Base-by-base conservation (phyloP, 2,113 vertebrate species). In the Cranoglanis bouderius region DNA sequence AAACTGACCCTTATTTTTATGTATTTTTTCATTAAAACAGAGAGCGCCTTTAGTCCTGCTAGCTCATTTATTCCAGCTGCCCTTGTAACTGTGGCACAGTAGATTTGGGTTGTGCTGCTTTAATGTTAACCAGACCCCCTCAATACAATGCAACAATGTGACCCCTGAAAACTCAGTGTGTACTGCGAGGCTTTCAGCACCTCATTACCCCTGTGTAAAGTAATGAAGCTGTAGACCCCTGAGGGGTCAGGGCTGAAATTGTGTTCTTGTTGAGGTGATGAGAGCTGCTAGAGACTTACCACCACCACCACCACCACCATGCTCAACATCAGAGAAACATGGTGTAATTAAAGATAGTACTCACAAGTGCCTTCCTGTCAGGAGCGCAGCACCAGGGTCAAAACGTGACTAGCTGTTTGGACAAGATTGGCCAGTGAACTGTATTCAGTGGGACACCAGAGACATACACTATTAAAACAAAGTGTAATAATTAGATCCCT, bases 111-210 rank as follows among this genome's bases (percentile, higher is more conserved):
- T 88, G 77, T 86, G 91, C 90, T 93, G 93, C 90, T 90, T 92
- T 91, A 94, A 94, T 93, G 93, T 91, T 93, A 90, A 88, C 88
- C 87, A 85, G 91, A 84, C 90, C 92, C 63, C 24, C 7, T 19
- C 13, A 26, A 90, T 87, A 94, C 84, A 88, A 90, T 90, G 6
- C 63, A 90, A 84, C 90, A 85, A 88, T 87, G 83, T 38, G 89
- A 67, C 90, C 90, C 93, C 91, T 92, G 82, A 90, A 93, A 92
- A 92, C 93, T 94, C 93, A 92, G 92, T 90, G 88, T 92, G 84
- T 77, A 61, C 65, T 46, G 29, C 4, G 35, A 67, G 51, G 65
- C 63, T 88, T 89, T 92, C 84, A 88, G 74, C 75, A 85, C 81
- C 88, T 89, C 83, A 19, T 83, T 75, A 89, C 86, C 81, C 65